Evolutionary conservation across 2,888 invertebrate species (phyloP).

Genomic region (Cheilosia scutellata): DNA sequence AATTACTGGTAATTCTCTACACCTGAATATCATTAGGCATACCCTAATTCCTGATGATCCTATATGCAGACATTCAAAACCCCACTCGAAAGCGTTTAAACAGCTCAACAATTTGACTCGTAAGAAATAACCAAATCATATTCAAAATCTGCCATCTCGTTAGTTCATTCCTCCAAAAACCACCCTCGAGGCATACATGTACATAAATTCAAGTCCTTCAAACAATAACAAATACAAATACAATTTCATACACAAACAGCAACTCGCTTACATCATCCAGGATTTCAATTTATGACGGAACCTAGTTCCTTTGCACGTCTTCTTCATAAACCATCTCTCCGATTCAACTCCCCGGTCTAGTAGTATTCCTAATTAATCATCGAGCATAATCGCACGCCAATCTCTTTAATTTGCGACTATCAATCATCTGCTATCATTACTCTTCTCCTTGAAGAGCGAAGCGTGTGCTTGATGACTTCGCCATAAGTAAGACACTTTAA

Average conservation of each 20-base stretch:
- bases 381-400: slow-evolving; percentile 75
- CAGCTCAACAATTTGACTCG: too few relatives aligned
- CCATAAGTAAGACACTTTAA: slow-evolving; percentile 76
- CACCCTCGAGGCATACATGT: neutral
- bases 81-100: too few relatives aligned
- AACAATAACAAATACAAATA: slow-evolving; percentile 3
- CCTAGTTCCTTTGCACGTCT: slow-evolving; percentile 54
- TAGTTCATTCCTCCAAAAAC: slow-evolving; percentile 14
- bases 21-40: too few relatives aligned
- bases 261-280: slow-evolving; percentile 57
- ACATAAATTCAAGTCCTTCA: slow-evolving; percentile 28
- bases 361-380: slow-evolving; percentile 74
- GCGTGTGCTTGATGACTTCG: slow-evolving; percentile 76
- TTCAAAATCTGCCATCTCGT: slow-evolving; percentile 29
- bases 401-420: slow-evolving; percentile 76
- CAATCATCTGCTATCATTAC: slow-evolving; percentile 76
- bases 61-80: too few relatives aligned
- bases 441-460: slow-evolving; percentile 63
- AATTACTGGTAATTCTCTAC: too few relatives aligned
- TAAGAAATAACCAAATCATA: neutral
- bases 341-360: slow-evolving; percentile 5
- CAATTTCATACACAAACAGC: slow-evolving; percentile 14
- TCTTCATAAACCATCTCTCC: slow-evolving; percentile 2
- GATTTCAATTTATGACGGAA: slow-evolving; percentile 69
- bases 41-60: too few relatives aligned